phyloP scores from a whole-genome alignment of 2,797 vertebrate genomes.

The Xyrichtys novacula region DNA sequence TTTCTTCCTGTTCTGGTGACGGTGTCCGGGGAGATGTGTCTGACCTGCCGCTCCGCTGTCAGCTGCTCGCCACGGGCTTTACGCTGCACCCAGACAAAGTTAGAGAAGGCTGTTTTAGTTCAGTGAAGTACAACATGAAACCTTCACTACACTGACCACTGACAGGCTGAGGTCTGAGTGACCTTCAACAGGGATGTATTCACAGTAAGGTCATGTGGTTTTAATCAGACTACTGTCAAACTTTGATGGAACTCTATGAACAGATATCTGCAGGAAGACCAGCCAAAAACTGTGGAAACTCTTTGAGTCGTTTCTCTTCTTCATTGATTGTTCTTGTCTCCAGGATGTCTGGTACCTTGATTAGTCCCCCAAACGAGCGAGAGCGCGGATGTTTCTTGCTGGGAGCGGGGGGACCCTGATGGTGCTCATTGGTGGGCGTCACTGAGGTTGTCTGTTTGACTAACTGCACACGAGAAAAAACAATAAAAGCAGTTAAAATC shows the following conservation, averaged over 20 bases:
- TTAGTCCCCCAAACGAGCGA: constrained; percentile 94
- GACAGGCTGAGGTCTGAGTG: no score
- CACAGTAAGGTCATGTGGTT: no score
- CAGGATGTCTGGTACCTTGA: constrained; percentile 90
- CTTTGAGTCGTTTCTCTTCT: no score
- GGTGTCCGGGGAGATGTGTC: constrained; percentile 71
- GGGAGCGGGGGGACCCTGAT: constrained; percentile 64
- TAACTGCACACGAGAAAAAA: constrained; percentile 80
- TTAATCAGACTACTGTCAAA: no score
- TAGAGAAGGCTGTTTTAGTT: background rate
- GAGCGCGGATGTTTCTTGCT: constrained; percentile 91
- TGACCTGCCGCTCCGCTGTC: constrained; percentile 83
- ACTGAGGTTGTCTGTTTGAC: constrained; percentile 88
- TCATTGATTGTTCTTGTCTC: no score
- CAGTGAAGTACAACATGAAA: background rate
- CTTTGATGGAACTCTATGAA: no score
- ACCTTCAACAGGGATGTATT: no score
- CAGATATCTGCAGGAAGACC: no score
- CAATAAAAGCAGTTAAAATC: background rate
- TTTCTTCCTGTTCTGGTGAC: constrained; percentile 48
- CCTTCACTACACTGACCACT: no score
- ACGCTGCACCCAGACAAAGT: constrained; percentile 76
- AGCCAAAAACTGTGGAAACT: no score
- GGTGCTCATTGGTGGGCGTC: constrained; percentile 77
- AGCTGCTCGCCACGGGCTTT: constrained; percentile 88